Base-by-base conservation (phyloP, 2,888 invertebrate genomes). In the Cataglyphis livida region DNA sequence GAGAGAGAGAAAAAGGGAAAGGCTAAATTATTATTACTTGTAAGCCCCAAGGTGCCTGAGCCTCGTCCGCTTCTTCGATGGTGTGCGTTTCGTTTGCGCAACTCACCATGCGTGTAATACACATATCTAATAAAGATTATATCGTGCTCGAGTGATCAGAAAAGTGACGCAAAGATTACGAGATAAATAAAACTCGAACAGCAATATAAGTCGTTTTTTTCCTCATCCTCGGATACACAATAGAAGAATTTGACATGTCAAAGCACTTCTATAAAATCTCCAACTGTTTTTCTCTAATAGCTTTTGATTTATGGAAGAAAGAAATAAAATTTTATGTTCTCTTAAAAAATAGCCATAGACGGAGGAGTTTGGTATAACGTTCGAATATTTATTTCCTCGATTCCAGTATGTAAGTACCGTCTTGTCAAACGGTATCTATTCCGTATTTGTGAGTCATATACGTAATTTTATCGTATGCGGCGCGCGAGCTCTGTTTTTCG, bases 1-100 rank as follows among this genome's bases (percentile, higher is more conserved):
- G 28, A 28, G 61, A 57, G 68, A 68, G 78, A 84, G 87, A 86
- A 88, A 90, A 90, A 90, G 89, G 89, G 89, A 90, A 90, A 90
- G 89, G 90, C 88, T 88, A 79, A 86, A 86, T 90, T 86, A 87
- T 90, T 87, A 87, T 89, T 87, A 83, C 89, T 87, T 71, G 76
- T 87, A 66, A 85, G 85, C 87, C 25, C 71, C 90, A 90, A 90
- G 88, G 86, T 87, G 85, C 81, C 64, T 75, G 59, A 35, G 78
- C 73, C 79, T 64, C 61, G 66, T 76, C 61, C 68, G 65, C 12
- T 32, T 70, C 32, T 76, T n/a, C 21, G 65, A 41, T 57, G 35
- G 78, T 79, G 44, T 70, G 68, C 21, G 73, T 41, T 25, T 44
- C 54, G 61, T 62, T 66, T 65, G 38, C 73, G 54, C 62, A 18